These are phyloP conservation scores for Poecilobothrus nobilitatus DNA, from an alignment of 2,888 invertebrate species.

Conservation along the genomic window DNA sequence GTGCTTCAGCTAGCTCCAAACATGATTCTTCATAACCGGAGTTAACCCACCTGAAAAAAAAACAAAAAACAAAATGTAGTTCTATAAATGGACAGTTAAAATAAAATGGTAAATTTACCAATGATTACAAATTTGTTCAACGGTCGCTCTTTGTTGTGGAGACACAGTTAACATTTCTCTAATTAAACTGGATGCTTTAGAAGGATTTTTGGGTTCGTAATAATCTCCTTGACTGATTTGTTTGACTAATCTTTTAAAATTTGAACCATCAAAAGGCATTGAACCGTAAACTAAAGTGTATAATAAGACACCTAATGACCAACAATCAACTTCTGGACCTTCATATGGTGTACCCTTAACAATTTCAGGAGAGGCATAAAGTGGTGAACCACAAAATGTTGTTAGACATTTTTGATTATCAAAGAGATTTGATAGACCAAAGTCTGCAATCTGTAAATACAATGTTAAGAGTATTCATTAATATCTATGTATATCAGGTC, in stretches of 20 bases:
- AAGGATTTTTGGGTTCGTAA: slow-evolving; percentile 90
- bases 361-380: slow-evolving; percentile 96
- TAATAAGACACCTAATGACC: slow-evolving; percentile 92
- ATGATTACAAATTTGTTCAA: slow-evolving; percentile 89
- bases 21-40: slow-evolving; percentile 72
- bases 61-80: slow-evolving; percentile 2
- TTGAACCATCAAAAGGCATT: slow-evolving; percentile 98
- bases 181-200: slow-evolving; percentile 89
- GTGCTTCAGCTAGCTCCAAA: slow-evolving; percentile 73
- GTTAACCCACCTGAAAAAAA: slow-evolving; percentile 71
- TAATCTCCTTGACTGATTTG: slow-evolving; percentile 97
- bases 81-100: neutral
- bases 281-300: slow-evolving; percentile 98
- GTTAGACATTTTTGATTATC: slow-evolving; percentile 75
- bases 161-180: slow-evolving; percentile 90
- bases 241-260: slow-evolving; percentile 91
- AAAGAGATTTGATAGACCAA: slow-evolving; percentile 95
- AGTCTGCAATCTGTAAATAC: slow-evolving; percentile 84
- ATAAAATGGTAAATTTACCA: slow-evolving; percentile 50
- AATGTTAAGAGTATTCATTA: neutral
- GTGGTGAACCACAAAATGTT: slow-evolving; percentile 93
- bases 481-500: neutral
- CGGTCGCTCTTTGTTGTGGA: slow-evolving; percentile 79
- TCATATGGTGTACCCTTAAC: slow-evolving; percentile 94
- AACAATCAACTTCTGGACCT: slow-evolving; percentile 92